Conservation (phyloP, 2,797 vertebrate genomes). For the Alectoris magna region DNA sequence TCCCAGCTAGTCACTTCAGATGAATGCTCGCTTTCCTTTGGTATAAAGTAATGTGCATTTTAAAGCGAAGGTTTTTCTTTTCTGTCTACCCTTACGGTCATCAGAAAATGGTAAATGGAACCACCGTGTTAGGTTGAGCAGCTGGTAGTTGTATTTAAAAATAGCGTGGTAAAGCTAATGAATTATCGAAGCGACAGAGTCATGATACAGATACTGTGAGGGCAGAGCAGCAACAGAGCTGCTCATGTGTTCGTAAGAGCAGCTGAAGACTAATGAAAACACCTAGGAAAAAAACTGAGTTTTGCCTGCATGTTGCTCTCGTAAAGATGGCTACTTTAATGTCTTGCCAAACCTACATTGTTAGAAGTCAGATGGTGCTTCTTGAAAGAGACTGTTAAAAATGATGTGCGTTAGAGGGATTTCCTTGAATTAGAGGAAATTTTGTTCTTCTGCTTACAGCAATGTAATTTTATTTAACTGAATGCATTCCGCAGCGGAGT, state of each 20-base stretch:
- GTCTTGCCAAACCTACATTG: background rate
- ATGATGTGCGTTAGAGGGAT: background rate
- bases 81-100: background rate
- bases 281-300: background rate
- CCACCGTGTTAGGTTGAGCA: background rate
- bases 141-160: slow-evolving; percentile 13
- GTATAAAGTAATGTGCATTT: slow-evolving; percentile 28
- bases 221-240: background rate
- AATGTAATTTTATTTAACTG: background rate
- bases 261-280: background rate
- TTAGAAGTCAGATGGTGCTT: background rate
- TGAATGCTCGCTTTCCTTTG: background rate
- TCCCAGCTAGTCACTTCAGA: background rate
- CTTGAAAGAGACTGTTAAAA: background rate
- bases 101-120: slow-evolving; percentile 2
- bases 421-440: background rate
- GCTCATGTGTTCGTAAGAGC: background rate
- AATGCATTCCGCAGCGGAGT: background rate
- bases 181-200: background rate
- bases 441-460: background rate
- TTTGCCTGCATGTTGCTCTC: background rate
- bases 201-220: background rate
- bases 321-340: background rate
- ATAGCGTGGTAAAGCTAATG: background rate
- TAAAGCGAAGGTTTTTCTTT: slow-evolving; percentile 46